Conservation (phyloP, 1,140 invertebrate species). For the Drosophila jambulina region DNA sequence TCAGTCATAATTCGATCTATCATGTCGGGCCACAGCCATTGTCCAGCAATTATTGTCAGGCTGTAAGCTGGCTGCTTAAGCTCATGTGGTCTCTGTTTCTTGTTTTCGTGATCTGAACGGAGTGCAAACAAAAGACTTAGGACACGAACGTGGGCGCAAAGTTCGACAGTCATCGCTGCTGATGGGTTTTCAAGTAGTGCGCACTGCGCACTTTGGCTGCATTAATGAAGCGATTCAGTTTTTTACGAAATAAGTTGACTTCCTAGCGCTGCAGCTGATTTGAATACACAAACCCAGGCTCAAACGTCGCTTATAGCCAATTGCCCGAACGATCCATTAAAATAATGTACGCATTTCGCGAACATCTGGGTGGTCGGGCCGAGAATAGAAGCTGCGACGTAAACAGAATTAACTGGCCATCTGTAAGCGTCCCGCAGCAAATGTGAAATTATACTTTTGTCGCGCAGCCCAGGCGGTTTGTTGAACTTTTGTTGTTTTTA, state of each 20-base stretch:
- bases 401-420: conserved; percentile 47
- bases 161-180: conserved; percentile 23
- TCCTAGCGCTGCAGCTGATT: conserved; percentile 32
- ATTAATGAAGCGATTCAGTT: conserved; percentile 33
- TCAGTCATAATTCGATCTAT: conserved; percentile 43
- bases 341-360: conserved; percentile 11
- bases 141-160: conserved; percentile 55
- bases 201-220: conserved; percentile 27
- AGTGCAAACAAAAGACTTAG: conserved; percentile 68
- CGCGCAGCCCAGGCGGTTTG: conserved; percentile 45
- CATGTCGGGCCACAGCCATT: conserved; percentile 16
- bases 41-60: conserved; percentile 26
- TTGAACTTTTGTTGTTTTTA: conserved; percentile 60
- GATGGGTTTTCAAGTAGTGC: conserved; percentile 28
- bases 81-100: conserved; percentile 18
- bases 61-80: conserved; percentile 10
- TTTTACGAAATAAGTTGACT: conserved; percentile 42
- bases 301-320: conserved; percentile 2
- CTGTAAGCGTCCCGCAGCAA: conserved; percentile 43
- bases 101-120: conserved; percentile 29
- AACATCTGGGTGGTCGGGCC: conserved; percentile 46
- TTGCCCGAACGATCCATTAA: conserved; percentile 14
- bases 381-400: conserved; percentile 18
- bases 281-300: conserved; percentile 15
- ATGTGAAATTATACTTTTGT: conserved; percentile 31